These are phyloP conservation scores for Albula goreensis DNA, from an alignment of 2,113 vertebrate species.

Conservation along the genomic window DNA sequence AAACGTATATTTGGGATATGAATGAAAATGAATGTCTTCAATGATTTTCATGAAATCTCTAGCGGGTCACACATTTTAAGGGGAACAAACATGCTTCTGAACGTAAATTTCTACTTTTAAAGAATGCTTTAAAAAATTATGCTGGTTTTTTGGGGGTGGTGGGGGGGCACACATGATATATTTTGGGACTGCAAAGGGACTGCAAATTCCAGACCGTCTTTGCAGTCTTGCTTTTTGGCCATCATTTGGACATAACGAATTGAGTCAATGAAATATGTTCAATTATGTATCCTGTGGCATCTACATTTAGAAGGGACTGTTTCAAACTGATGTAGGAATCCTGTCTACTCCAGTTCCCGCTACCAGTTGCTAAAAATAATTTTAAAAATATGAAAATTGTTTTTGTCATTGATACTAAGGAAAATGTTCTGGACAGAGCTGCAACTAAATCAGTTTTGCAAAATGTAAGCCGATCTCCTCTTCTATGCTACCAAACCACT, in stretches of 20 bases:
- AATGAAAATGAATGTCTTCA: neutral
- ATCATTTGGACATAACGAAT: neutral
- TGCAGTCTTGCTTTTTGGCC: neutral
- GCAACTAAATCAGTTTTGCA: slow-evolving; percentile 2
- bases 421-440: neutral
- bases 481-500: slow-evolving; percentile 7
- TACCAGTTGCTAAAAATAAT: neutral
- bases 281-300: neutral
- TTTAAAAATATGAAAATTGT: neutral
- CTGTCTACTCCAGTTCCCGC: neutral
- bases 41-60: neutral
- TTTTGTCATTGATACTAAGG: slow-evolving; percentile 9
- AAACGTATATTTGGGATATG: neutral
- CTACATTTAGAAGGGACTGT: neutral
- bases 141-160: neutral
- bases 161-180: neutral
- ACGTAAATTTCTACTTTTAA: neutral
- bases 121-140: neutral
- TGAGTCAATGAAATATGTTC: neutral
- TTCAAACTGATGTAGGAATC: no score
- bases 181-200: neutral
- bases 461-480: neutral
- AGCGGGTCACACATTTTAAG: no score
- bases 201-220: neutral
- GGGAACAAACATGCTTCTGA: no score